These are phyloP conservation scores for Stenchaetothrips biformis DNA, from an alignment of 2,888 invertebrate genomes.

Conservation along the genomic window DNA sequence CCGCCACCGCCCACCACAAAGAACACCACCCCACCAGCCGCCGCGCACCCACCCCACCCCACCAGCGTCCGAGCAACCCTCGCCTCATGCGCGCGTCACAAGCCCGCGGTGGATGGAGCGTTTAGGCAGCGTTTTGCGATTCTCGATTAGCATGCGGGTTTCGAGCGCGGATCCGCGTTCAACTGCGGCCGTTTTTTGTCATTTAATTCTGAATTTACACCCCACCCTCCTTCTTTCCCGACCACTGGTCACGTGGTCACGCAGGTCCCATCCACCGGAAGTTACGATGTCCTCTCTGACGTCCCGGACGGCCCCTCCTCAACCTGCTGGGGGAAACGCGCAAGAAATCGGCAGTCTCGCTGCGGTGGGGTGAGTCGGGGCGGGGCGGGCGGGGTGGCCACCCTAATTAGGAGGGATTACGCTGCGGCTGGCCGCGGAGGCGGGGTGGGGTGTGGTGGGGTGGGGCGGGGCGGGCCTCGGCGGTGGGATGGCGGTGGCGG, in stretches of 20 bases:
- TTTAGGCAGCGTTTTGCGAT: too few relatives aligned
- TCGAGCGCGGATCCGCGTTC: too few relatives aligned
- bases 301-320: neutral
- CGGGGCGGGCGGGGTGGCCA: neutral
- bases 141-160: too few relatives aligned
- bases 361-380: neutral
- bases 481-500: neutral
- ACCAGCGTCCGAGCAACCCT: too few relatives aligned
- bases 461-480: neutral
- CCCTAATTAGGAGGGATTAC: slow-evolving; percentile 17
- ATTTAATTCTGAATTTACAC: too few relatives aligned
- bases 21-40: neutral
- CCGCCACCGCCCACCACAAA: neutral
- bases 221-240: too few relatives aligned
- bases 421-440: neutral
- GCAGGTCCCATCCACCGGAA: too few relatives aligned
- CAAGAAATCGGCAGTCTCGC: too few relatives aligned
- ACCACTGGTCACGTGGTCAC: too few relatives aligned
- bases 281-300: too few relatives aligned
- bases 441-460: neutral
- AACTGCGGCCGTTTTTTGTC: too few relatives aligned
- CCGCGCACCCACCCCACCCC: neutral
- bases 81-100: neutral
- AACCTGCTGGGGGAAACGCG: neutral
- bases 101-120: too few relatives aligned